These are phyloP conservation scores for Dipus sagitta DNA, from an alignment of 2,797 vertebrate species.

Conservation along the genomic window DNA sequence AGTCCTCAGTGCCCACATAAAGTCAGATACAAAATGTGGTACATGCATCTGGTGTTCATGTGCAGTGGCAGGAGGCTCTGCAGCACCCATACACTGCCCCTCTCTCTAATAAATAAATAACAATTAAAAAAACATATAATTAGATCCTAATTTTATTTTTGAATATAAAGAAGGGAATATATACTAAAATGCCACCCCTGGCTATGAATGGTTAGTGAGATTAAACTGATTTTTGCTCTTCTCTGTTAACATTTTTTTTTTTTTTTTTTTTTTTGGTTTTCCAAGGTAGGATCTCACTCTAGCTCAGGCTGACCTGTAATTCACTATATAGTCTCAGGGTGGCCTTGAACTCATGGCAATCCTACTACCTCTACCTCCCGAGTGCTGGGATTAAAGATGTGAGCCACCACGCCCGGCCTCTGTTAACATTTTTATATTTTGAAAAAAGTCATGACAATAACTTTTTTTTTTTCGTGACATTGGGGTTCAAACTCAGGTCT, in stretches of 20 bases:
- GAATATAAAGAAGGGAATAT: not conserved
- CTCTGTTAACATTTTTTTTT: constrained; percentile 3
- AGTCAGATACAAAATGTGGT: no score
- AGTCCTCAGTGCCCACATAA: no score
- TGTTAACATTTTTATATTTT: constrained; percentile 43
- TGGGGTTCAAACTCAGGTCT: not conserved
- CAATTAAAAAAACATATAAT: constrained; percentile 17
- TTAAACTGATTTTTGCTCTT: constrained; percentile 44
- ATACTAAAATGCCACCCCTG: constrained; percentile 9
- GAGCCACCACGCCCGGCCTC: no score
- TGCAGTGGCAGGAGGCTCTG: no score
- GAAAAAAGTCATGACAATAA: not conserved
- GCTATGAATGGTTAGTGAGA: not conserved
- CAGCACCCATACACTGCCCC: no score
- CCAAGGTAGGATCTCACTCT: no score
- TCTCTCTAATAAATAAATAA: not conserved
- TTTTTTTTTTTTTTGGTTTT: constrained; percentile 17
- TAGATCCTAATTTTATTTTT: constrained; percentile 35
- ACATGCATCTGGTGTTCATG: no score
- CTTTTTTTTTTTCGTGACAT: not conserved
- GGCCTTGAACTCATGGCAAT: no score
- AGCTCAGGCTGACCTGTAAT: no score
- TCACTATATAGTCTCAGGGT: no score
- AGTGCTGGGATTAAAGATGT: no score
- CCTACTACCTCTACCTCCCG: no score